phyloP scores from a whole-genome alignment of 2,888 invertebrate species.

The Dicroscelio sp. region DNA sequence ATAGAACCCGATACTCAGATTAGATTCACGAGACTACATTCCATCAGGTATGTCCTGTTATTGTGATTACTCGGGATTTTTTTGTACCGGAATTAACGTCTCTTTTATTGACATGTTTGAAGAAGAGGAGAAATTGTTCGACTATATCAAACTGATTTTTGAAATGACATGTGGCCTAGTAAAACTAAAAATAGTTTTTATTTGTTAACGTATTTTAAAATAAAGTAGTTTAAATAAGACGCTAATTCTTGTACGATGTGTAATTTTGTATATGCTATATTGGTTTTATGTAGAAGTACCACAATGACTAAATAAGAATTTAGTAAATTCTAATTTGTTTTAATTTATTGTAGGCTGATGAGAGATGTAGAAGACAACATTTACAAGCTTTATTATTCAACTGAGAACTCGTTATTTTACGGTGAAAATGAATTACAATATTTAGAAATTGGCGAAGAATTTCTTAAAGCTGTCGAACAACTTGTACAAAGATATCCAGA shows the following conservation, averaged over 20 bases:
- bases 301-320: neutral
- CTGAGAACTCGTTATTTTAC: slow-evolving; percentile 97
- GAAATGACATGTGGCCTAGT: too few relatives aligned
- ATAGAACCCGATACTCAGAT: slow-evolving; percentile 93
- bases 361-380: slow-evolving; percentile 93
- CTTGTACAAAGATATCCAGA: slow-evolving; percentile 95
- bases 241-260: too few relatives aligned
- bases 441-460: slow-evolving; percentile 94
- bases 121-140: too few relatives aligned
- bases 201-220: too few relatives aligned
- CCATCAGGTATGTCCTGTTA: slow-evolving; percentile 89
- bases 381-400: slow-evolving; percentile 95
- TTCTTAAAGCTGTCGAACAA: slow-evolving; percentile 94
- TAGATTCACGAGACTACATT: slow-evolving; percentile 92
- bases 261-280: neutral
- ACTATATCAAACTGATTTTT: too few relatives aligned
- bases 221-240: too few relatives aligned
- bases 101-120: too few relatives aligned
- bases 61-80: neutral
- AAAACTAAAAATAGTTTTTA: too few relatives aligned
- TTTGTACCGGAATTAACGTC: too few relatives aligned
- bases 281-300: neutral
- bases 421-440: slow-evolving; percentile 96
- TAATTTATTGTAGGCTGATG: slow-evolving; percentile 92
- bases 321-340: neutral